A percentile compares a stretch with the other conserved stretches of the same genome.
These are phyloP conservation scores for Tyrophagus putrescentiae DNA, from an alignment of 1,140 invertebrate genomes.

Conservation along the genomic window DNA sequence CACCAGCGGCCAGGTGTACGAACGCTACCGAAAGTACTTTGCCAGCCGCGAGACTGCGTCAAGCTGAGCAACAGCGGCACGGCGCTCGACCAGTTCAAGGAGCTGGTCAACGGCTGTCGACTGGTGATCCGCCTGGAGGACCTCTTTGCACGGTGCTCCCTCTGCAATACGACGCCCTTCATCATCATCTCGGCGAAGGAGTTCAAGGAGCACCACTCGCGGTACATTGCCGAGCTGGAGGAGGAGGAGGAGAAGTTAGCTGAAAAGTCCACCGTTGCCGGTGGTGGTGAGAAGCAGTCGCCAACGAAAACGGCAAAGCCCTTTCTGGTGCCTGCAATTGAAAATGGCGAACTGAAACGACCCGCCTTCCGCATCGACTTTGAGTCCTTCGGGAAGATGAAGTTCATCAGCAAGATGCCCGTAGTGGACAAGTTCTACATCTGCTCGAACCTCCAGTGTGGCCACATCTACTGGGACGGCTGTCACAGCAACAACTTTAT, in stretches of 20 bases:
- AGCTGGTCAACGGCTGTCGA: neutral
- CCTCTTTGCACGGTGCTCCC: conserved; percentile 1
- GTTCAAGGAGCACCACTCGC: neutral
- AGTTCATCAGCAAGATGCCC: conserved; percentile 1
- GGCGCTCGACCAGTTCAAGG: conserved; percentile 3
- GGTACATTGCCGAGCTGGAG: neutral
- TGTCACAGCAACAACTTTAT: conserved; percentile 3
- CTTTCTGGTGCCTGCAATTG: too few relatives aligned
- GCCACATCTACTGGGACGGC: conserved; percentile 10
- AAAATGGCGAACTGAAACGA: too few relatives aligned
- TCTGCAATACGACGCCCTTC: neutral
- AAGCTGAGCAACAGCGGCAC: neutral
- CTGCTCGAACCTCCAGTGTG: conserved; percentile 8
- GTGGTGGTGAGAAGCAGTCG: neutral
- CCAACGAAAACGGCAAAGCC: neutral
- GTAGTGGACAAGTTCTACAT: neutral
- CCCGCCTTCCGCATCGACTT: conserved; percentile 1
- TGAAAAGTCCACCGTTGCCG: neutral
- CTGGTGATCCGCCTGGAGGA: neutral
- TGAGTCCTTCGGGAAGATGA: neutral
- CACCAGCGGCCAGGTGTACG: neutral
- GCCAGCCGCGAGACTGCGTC: neutral
- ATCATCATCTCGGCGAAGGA: neutral
- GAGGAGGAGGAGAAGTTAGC: neutral
- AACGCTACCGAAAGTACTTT: neutral